Percentiles rank a stretch among this genome's conserved stretches.
phyloP scores from a whole-genome alignment of 1,140 invertebrate species.

The Stegodyphus mimosarum region DNA sequence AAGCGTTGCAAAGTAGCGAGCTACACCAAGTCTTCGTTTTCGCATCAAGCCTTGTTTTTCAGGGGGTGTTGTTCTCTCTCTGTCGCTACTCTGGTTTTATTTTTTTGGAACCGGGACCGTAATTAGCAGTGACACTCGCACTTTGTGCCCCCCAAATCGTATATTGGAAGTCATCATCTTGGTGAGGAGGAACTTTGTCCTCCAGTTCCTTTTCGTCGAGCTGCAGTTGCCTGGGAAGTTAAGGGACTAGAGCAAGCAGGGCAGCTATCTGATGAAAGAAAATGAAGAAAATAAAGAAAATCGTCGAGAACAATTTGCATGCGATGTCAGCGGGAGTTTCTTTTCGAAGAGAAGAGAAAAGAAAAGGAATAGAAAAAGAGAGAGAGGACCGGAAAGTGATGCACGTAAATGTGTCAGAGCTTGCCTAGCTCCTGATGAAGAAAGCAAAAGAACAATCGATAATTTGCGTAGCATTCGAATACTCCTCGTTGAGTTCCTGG shows the following conservation, averaged over 20 bases:
- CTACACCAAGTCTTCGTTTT: constrained; percentile 1
- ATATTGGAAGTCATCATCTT: constrained; percentile 12
- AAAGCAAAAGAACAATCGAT: not conserved
- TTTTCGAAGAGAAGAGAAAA: not conserved
- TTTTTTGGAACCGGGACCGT: not conserved
- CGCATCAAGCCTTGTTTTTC: not conserved
- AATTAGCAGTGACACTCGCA: constrained; percentile 18
- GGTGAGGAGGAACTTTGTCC: not conserved
- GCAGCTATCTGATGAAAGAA: not conserved
- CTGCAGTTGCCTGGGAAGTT: too few relatives aligned
- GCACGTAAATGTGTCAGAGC: not conserved
- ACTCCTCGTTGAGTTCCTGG: not conserved
- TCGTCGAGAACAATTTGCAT: not conserved
- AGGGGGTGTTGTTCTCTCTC: not conserved
- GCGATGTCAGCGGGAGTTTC: not conserved
- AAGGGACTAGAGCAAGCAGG: too few relatives aligned
- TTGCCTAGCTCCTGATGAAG: not conserved
- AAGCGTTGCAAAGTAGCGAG: not conserved
- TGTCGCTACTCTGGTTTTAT: too few relatives aligned
- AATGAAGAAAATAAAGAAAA: not conserved
- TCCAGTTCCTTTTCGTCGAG: not conserved
- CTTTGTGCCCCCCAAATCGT: constrained; percentile 4
- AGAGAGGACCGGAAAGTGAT: not conserved
- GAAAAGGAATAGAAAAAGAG: constrained; percentile 8
- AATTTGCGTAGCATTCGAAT: not conserved